phyloP scores from a whole-genome alignment of 2,888 invertebrate genomes.

The Notocelia uddmanniana region DNA sequence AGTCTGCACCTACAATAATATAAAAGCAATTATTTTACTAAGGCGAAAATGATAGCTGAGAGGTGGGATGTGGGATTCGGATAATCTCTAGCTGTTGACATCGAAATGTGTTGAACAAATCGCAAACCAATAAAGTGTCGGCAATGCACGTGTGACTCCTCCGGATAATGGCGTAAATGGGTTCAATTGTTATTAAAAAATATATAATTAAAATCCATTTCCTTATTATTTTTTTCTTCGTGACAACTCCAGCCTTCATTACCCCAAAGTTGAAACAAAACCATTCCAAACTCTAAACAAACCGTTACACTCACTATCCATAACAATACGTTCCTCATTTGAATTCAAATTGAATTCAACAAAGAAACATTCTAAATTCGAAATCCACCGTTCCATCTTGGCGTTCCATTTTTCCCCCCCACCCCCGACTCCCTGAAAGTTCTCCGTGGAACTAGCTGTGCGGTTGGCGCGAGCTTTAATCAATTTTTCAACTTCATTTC shows the following conservation, averaged over 20 bases:
- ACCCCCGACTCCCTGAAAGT: constrained; percentile 55
- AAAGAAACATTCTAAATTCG: constrained; percentile 44
- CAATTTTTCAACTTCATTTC: constrained; percentile 79
- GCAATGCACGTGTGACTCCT: no score
- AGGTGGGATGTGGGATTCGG: no score
- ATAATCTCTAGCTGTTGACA: no score
- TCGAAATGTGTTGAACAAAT: no score
- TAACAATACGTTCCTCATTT: constrained; percentile 35
- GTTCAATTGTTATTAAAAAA: background rate
- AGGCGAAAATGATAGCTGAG: no score
- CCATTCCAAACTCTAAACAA: constrained; percentile 2
- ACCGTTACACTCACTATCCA: constrained; percentile 15
- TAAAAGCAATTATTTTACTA: no score
- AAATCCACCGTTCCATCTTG: constrained; percentile 43
- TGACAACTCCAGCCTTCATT: background rate
- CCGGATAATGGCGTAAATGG: no score
- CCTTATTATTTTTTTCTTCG: background rate
- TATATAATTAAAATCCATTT: background rate
- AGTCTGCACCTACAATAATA: no score
- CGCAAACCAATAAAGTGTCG: no score
- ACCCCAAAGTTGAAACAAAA: constrained; percentile 7
- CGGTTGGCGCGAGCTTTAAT: constrained; percentile 65
- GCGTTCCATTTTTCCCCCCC: constrained; percentile 39
- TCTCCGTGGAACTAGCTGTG: constrained; percentile 61
- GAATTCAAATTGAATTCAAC: constrained; percentile 44